phyloP scores from a whole-genome alignment of 2,113 vertebrate species.

The Oplegnathus fasciatus region DNA sequence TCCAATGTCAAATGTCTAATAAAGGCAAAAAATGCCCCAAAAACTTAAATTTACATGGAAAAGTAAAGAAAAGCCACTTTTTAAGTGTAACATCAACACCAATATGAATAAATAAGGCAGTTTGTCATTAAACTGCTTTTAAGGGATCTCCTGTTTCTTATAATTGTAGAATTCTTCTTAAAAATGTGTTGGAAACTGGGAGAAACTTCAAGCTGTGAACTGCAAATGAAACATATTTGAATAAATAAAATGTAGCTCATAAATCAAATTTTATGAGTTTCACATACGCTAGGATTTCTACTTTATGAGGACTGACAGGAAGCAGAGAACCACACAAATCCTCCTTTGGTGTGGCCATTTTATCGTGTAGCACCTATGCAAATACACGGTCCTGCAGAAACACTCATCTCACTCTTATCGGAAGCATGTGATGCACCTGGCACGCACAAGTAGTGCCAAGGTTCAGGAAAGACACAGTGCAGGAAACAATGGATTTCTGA shows the following conservation, averaged over 20 bases:
- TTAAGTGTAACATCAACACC: background rate
- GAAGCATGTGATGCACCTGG: conserved; percentile 52
- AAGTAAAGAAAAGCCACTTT: background rate
- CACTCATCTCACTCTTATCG: conserved; percentile 66
- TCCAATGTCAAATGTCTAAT: too few relatives aligned
- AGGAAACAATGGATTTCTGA: conserved; percentile 26
- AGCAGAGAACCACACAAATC: conserved; percentile 21
- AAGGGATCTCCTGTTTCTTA: too few relatives aligned
- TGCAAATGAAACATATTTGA: background rate
- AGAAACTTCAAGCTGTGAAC: background rate
- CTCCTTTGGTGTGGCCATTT: conserved; percentile 57
- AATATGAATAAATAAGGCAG: background rate
- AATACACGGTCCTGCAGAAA: conserved; percentile 61
- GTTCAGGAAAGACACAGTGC: conserved; percentile 11
- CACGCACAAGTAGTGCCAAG: conserved; percentile 15
- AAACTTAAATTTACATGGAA: background rate
- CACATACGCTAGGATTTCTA: background rate
- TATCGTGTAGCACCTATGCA: conserved; percentile 69
- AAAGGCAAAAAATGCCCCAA: background rate
- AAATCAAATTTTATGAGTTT: background rate
- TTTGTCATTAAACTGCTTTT: too few relatives aligned
- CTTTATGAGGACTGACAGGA: conserved; percentile 45
- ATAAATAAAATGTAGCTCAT: background rate
- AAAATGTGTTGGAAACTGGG: background rate
- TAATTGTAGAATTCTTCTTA: background rate